Evolutionary conservation across 2,797 vertebrate species (phyloP).

Genomic region (Pelodytes ibericus): DNA sequence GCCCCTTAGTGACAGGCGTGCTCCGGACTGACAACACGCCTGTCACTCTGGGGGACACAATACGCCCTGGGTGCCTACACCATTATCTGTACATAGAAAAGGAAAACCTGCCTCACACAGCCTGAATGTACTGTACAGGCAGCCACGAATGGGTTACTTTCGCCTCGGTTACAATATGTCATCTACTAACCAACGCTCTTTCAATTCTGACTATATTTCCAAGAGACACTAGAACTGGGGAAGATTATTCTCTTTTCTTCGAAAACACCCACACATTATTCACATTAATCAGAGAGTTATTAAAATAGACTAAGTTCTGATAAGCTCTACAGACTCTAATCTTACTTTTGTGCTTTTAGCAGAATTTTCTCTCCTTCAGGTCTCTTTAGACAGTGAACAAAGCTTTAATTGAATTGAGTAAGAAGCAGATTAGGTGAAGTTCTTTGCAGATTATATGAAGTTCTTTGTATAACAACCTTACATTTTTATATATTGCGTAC

Average conservation of each 20-base stretch:
- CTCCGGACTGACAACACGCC: too few species aligned
- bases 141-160: neutral
- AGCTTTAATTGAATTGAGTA: constrained; percentile 68
- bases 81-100: too few species aligned
- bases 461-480: constrained; percentile 26
- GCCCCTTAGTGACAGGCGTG: too few species aligned
- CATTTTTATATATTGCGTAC: neutral
- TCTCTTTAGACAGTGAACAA: constrained; percentile 55
- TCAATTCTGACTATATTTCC: constrained; percentile 68
- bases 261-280: constrained; percentile 58
- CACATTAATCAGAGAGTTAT: constrained; percentile 65
- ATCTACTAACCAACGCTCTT: constrained; percentile 64
- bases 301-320: constrained; percentile 67
- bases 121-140: too few species aligned
- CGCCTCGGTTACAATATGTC: neutral
- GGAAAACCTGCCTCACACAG: too few species aligned
- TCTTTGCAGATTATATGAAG: constrained; percentile 55
- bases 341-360: constrained; percentile 67
- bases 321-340: constrained; percentile 67
- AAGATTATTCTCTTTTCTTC: constrained; percentile 59
- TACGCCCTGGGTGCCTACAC: too few species aligned
- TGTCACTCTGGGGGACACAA: too few species aligned
- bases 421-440: constrained; percentile 66
- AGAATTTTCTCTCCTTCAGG: constrained; percentile 62
- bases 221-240: constrained; percentile 61